Evolutionary conservation across 2,113 vertebrate genomes (phyloP).

Genomic region (Bos javanicus): DNA sequence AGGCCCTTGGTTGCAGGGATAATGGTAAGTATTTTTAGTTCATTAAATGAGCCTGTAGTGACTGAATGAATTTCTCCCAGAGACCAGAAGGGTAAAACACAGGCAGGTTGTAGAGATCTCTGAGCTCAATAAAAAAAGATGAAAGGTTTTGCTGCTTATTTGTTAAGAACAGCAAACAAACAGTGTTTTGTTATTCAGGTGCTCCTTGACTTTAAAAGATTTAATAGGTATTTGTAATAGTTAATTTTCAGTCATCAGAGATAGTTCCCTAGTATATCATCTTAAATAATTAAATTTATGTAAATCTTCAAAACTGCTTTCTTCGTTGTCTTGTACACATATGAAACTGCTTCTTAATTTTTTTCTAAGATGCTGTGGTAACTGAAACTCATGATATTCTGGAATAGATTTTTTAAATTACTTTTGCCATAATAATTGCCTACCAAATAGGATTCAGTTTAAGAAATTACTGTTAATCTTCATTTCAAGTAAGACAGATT

Average conservation of each 20-base stretch:
- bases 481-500: not conserved
- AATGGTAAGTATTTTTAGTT: constrained; percentile 3
- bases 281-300: constrained; percentile 12
- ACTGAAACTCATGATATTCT: not conserved
- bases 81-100: not conserved
- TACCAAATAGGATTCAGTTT: not conserved
- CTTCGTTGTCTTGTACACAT: not conserved
- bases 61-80: constrained; percentile 5
- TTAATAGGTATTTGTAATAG: not conserved
- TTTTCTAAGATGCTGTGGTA: not conserved
- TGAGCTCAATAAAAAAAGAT: not conserved
- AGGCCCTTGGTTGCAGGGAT: not conserved
- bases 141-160: not conserved
- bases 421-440: not conserved
- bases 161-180: not conserved
- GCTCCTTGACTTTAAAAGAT: not conserved
- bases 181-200: not conserved
- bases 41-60: not conserved
- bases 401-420: not conserved
- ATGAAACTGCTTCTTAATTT: not conserved
- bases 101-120: not conserved
- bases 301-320: constrained; percentile 18
- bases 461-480: not conserved
- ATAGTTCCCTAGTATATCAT: not conserved
- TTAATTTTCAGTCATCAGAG: constrained; percentile 4